Evolutionary conservation across 2,797 vertebrate genomes (phyloP).

Genomic region (Sciurus vulgaris): DNA sequence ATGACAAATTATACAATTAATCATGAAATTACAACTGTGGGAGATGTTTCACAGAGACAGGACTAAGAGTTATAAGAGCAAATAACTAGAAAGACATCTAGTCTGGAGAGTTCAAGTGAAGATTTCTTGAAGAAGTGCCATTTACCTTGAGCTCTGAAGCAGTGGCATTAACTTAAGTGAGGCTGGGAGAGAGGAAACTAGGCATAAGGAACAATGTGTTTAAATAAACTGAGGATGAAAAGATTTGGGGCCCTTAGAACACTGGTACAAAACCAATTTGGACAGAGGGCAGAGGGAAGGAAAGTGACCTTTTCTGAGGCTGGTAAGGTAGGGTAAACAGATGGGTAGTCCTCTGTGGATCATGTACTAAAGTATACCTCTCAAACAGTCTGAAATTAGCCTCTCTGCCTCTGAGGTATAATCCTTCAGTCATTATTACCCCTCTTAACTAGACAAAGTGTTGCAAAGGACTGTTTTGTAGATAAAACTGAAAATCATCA

Average conservation of each 20-base stretch:
- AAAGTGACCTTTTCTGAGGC: neutral
- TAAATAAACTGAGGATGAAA: neutral
- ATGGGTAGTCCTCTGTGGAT: neutral
- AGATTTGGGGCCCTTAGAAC: neutral
- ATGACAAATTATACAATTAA: neutral
- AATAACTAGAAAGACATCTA: neutral
- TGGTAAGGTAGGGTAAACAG: neutral
- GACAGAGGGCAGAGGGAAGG: neutral
- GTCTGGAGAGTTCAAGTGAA: conserved; percentile 24
- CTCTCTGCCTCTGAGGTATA: neutral
- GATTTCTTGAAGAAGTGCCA: conserved; percentile 23
- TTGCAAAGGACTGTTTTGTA: neutral
- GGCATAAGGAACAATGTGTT: neutral
- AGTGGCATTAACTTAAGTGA: neutral
- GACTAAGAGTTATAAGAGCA: neutral
- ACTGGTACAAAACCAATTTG: neutral
- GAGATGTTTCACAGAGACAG: neutral
- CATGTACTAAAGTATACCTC: neutral
- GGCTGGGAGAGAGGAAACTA: neutral
- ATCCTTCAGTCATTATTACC: neutral
- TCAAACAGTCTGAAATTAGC: conserved; percentile 27
- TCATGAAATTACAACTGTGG: neutral
- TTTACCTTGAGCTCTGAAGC: conserved; percentile 28
- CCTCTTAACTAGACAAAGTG: neutral
- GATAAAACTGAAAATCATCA: neutral